Evolutionary conservation across 2,113 vertebrate species (phyloP).

Genomic region (Drymodes brunneopygia): DNA sequence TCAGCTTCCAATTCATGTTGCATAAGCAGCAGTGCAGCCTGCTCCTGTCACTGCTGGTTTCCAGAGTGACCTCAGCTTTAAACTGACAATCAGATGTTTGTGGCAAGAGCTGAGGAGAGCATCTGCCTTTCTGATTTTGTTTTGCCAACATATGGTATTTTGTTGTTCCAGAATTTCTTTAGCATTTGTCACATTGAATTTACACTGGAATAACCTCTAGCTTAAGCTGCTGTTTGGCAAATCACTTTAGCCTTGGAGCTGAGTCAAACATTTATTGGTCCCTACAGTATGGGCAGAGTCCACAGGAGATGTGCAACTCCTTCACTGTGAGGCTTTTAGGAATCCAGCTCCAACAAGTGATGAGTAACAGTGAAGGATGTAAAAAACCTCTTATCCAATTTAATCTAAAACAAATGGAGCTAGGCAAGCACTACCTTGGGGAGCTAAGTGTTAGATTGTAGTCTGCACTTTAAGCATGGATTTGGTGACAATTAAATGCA

Average conservation of each 20-base stretch:
- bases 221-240: conserved; percentile 19
- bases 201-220: neutral
- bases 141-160: conserved; percentile 1
- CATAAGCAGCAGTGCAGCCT: neutral
- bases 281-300: neutral
- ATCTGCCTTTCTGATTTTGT: conserved; percentile 3
- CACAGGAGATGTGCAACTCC: neutral
- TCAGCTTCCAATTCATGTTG: neutral
- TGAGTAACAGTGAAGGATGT: neutral
- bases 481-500: neutral
- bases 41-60: neutral
- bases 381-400: neutral
- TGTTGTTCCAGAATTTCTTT: conserved; percentile 3
- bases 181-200: conserved; percentile 35
- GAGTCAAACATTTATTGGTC: neutral
- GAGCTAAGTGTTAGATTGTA: neutral
- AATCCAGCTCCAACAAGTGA: neutral
- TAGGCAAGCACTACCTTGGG: neutral
- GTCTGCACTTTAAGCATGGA: neutral
- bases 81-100: neutral
- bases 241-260: neutral
- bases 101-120: neutral
- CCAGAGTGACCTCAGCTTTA: neutral
- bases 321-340: neutral
- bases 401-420: conserved; percentile 18